phyloP scores from a whole-genome alignment of 1,140 invertebrate species.

The Drosophila repleta region DNA sequence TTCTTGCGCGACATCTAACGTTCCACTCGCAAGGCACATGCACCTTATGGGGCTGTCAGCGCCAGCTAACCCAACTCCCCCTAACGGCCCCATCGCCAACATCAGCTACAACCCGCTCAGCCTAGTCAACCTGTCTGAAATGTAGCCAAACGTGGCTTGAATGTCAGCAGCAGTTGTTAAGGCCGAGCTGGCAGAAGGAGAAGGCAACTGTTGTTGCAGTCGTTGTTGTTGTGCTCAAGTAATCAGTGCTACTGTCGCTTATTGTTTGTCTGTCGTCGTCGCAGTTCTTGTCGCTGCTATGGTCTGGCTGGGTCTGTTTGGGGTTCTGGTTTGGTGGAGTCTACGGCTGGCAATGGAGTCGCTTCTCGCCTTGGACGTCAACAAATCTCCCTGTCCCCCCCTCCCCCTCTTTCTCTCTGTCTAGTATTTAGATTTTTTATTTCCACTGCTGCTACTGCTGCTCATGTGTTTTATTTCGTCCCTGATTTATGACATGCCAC shows the following conservation, averaged over 20 bases:
- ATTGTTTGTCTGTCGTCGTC: constrained; percentile 69
- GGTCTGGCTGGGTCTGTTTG: constrained; percentile 40
- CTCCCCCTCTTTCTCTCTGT: not conserved
- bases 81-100: not conserved
- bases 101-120: not conserved
- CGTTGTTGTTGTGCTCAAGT: constrained; percentile 69
- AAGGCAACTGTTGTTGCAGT: not conserved
- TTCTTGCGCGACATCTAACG: constrained; percentile 67
- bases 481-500: constrained; percentile 42
- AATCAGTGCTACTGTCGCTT: constrained; percentile 79
- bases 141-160: constrained; percentile 74
- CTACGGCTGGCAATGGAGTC: constrained; percentile 57
- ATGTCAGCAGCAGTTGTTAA: constrained; percentile 62
- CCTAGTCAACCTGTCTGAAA: constrained; percentile 59
- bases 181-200: not conserved
- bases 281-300: constrained; percentile 53
- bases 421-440: constrained; percentile 39
- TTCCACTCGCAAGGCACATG: constrained; percentile 77
- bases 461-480: constrained; percentile 39
- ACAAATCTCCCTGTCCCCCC: constrained; percentile 21
- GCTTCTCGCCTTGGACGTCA: constrained; percentile 55
- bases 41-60: constrained; percentile 59
- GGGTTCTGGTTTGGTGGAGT: constrained; percentile 1
- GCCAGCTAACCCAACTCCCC: constrained; percentile 14
- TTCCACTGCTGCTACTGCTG: constrained; percentile 42